Base-by-base conservation (phyloP, 2,797 vertebrate species). In the Eospalax fontanierii region DNA sequence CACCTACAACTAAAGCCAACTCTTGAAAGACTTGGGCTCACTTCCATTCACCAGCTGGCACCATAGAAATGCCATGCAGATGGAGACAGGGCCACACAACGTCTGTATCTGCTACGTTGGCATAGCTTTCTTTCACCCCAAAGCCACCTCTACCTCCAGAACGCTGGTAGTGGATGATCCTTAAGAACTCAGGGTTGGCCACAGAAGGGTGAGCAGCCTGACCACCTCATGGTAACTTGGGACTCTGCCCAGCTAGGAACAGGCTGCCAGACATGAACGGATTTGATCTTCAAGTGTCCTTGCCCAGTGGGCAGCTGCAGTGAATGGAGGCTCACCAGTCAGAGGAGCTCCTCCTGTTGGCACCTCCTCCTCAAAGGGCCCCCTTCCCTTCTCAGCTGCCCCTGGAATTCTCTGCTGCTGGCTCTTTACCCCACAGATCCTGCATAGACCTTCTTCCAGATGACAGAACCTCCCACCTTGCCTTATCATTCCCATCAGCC, bases 221-320 rank as follows among this genome's bases (percentile, higher is more conserved):
- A 81, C 40, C 50, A 91, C 40, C 57, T 96, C 84, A 78, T 6
- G 50, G 89, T 63, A 61, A 66, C 65, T 80, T 59, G 40, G 93
- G 79, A 68, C 82, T 61, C 30, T 66, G 88, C 71, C 50, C 30
- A 40, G 81, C 26, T 73, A 30, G 71, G 12, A 35, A 79, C 50
- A 82, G 61, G 43, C 19, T n/a, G 86, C 68, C 71, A 92, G 90
- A 66, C 83, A 10, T 2, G 57, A 88, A 70, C 4, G 89, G 84
- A 84, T 90, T 95, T 97, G 97, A 96, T 98, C 96, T 98, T 97
- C 97, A 97, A 96, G 91, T 85, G 97, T 94, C 97, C 96, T 97
- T 98, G 95, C 63, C 91, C 85, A 91, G 89, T 71, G 70, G 88
- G 50, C 79, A 89, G 94, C 76, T 54, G 28, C 73, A 7, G 12